Evolutionary conservation across 2,888 invertebrate genomes (phyloP), one percentile per base, ranked within the genome.

Genomic region (Tryphoninae sp.): DNA sequence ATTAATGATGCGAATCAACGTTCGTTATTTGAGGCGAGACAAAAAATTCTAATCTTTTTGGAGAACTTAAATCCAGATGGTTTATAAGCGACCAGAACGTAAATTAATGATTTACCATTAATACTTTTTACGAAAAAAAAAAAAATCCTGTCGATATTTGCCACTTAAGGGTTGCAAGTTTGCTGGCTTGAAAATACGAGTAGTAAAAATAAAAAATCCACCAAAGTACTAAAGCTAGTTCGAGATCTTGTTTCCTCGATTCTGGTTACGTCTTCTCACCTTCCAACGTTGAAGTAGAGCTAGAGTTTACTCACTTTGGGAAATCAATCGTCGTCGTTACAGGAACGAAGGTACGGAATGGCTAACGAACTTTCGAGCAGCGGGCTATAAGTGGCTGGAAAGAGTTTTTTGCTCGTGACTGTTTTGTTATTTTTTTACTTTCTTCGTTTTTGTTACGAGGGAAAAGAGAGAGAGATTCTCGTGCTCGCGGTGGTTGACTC

Each of bases 311-410:
- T 6, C 33, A 72, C 23, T 45, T 42, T 64, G 22, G 74, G 8
- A 67, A 78, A 78, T 73, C 78, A 78, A 78, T 78, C 59, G 49
- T 49, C 65, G 53, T 59, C 59, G 58, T 73, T 78, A 65, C 59
- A 13, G 8, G 16, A 53, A 40, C 51, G 40, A 72, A 67, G 59
- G 49, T 51, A 51, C 42, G 40, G 59, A 61, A 67, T 61, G 33
- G 42, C 67, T 73, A 75, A 74, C 69, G 64, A 80, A 75, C 69
- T 69, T 62, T 40, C 68, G 51, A 79, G 68, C 49, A 42, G 23
- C 51, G 13, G 8, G n/a, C 55, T 51, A 53, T 51, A 33, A 73
- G 67, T 59, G 62, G 58, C 33, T 19, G 53, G 62, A 51, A 11
- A 59, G 26, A 51, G 26, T 40, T 19, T 40, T 3, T 23, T 33